Base-by-base conservation (phyloP, 2,797 vertebrate species). In the Molossus molossus region DNA sequence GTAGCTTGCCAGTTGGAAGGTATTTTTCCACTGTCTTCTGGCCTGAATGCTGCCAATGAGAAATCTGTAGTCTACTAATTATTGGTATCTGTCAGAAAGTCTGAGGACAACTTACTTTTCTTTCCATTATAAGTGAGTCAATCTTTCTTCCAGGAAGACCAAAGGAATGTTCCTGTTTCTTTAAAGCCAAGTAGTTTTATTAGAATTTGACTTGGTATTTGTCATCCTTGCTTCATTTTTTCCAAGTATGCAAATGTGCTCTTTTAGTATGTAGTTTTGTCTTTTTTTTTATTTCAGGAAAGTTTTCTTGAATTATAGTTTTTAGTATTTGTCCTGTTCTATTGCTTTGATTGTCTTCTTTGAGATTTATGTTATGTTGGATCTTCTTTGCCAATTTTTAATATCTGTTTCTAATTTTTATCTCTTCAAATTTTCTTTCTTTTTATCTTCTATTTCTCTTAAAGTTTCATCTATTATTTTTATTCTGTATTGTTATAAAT, bases 191-290 rank as follows among this genome's bases (percentile, higher is more conserved):
- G 18, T 73, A 57, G 4, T 83, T 90, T 67, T 90, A 81, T 76
- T 95, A 85, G 60, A 94, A 27, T 84, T 92, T 94, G 33, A 87
- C 21, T 94, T 91, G 23, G 13, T 70, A 37, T 69, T 86, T 23
- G 15, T 87, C 11, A 33, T 62, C 50, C 53, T 84, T 58, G 17
- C 33, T 77, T 76, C n/a, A 83, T 83, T 90, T 90, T 90, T 90
- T 94, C 73, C 62, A 77, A 73, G 11, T 77, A 40, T 88, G 23
- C 48, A 81, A 81, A 50, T 95, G 20, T 60, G 8, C 23, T 88
- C 75, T 75, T 80, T 81, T 12, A 13, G 8, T 87, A 65, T 58
- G 2, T 85, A 55, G 25, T 91, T 88, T 91, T 77, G 15, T 48
- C 55, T 33, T 50, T 40, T 55, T 23, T 14, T 65, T 45, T 33